Conservation (phyloP, 92 coral and sea anemone species). For the Diadumene lineata region DNA sequence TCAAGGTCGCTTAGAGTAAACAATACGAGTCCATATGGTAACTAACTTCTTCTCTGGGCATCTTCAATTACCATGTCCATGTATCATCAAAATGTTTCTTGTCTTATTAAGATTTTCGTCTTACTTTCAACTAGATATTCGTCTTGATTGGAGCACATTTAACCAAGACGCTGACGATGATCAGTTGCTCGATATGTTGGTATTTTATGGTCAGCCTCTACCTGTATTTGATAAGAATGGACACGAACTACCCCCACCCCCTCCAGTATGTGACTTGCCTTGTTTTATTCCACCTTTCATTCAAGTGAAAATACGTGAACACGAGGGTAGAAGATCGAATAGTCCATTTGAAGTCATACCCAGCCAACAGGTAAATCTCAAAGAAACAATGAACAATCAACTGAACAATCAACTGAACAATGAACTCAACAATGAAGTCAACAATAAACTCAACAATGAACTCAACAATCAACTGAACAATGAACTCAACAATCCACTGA, state of each 20-base stretch:
- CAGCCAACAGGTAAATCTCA: conserved; percentile 85
- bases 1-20: conserved; percentile 87
- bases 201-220: conserved; percentile 76
- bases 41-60: too few relatives aligned
- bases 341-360: conserved; percentile 80
- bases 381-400: too few relatives aligned
- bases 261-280: conserved; percentile 35
- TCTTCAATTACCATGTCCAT: too few relatives aligned
- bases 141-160: conserved; percentile 95
- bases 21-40: conserved; percentile 93
- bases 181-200: conserved; percentile 85
- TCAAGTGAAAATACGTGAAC: conserved; percentile 81
- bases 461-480: too few relatives aligned
- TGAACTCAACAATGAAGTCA: too few relatives aligned
- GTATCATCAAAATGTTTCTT: not conserved
- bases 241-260: conserved; percentile 63
- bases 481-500: too few relatives aligned
- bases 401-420: too few relatives aligned
- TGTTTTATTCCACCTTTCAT: conserved; percentile 60
- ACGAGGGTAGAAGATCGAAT: conserved; percentile 70
- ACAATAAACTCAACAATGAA: too few relatives aligned
- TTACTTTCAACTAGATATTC: conserved; percentile 73
- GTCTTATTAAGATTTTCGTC: too few relatives aligned
- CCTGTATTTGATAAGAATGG: conserved; percentile 65
- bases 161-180: conserved; percentile 67